These are phyloP conservation scores for Ambastaia sidthimunki DNA, from an alignment of 2,797 vertebrate species.

Conservation along the genomic window DNA sequence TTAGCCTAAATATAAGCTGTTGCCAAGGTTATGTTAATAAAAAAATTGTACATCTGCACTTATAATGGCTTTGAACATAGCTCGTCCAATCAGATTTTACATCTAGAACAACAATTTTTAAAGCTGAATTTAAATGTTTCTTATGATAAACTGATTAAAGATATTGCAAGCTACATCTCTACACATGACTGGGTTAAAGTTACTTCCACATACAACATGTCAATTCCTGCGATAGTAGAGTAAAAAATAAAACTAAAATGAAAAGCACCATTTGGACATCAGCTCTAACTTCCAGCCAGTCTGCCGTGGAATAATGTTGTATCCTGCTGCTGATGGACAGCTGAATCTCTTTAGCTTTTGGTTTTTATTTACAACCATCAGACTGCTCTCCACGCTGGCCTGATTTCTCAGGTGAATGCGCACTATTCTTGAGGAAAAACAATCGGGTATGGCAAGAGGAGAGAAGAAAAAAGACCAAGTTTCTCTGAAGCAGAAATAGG, in stretches of 20 bases:
- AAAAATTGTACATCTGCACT: too few relatives aligned
- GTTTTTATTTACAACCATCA: constrained; percentile 61
- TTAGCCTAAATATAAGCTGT: too few relatives aligned
- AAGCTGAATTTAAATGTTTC: too few relatives aligned
- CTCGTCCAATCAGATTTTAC: not conserved
- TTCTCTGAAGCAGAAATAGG: constrained; percentile 54
- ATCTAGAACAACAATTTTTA: too few relatives aligned
- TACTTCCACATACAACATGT: not conserved
- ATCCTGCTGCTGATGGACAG: constrained; percentile 51
- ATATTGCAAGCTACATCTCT: not conserved
- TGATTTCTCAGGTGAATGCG: constrained; percentile 63
- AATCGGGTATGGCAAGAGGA: constrained; percentile 32
- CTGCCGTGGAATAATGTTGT: constrained; percentile 52
- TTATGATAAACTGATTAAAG: too few relatives aligned
- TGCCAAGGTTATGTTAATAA: too few relatives aligned
- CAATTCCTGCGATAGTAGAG: not conserved
- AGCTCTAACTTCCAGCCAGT: constrained; percentile 37
- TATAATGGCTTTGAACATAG: not conserved
- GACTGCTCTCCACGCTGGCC: constrained; percentile 47
- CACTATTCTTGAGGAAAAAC: constrained; percentile 45
- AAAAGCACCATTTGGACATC: constrained; percentile 6
- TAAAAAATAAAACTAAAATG: not conserved
- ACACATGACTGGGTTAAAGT: not conserved
- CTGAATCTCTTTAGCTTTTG: constrained; percentile 58
- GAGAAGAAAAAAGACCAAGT: constrained; percentile 40